Evolutionary conservation across 2,888 invertebrate species (phyloP), one percentile per base, ranked within the genome.

Genomic region (Chironomus riparius): DNA sequence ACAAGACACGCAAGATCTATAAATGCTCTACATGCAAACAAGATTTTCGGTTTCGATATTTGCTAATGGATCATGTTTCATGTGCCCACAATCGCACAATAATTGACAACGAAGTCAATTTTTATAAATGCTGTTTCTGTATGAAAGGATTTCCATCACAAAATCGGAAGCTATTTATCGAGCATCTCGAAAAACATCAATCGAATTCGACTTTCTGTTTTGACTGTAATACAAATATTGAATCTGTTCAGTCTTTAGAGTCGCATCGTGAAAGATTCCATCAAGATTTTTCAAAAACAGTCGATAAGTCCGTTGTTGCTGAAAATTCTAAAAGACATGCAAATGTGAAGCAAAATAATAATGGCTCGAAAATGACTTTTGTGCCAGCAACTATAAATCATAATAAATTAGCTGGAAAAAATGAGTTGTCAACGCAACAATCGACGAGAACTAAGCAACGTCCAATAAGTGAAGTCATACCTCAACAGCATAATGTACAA

Each of bases 51-150:
- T 68, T 15, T 18, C 68, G 48, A 3, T 75, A 75, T 50, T 28
- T 75, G 10, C 48, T 75, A 0, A 68, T 75, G 68, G 21, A 68
- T 68, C 75, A 75, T 24, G 13, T 68, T 18, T 22, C 68, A n/a
- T 18, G 18, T 13, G 68, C 18, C 2, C 75, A 75, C 21, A 22
- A 68, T n/a, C 13, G 68, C 47, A 68, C 68, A 13, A 47, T 68
- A 38, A 62, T 68, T 18, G 75, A 68, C n/a, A 13, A 18, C 5
- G 75, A 68, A 24, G 22, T n/a, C 2, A 75, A 47, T 22, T 75
- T 75, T 21, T 75, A 75, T 24, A 68, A 68, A 48, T 75, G 75
- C 13, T 68, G n/a, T 38, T 24, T 48, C 68, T 75, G 75, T 28
- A 18, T 13, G 5, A 28, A 15, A 12, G 56, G 50, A 47, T 75